Conservation (phyloP, 2,888 invertebrate species). For the Oscheius sp. region DNA sequence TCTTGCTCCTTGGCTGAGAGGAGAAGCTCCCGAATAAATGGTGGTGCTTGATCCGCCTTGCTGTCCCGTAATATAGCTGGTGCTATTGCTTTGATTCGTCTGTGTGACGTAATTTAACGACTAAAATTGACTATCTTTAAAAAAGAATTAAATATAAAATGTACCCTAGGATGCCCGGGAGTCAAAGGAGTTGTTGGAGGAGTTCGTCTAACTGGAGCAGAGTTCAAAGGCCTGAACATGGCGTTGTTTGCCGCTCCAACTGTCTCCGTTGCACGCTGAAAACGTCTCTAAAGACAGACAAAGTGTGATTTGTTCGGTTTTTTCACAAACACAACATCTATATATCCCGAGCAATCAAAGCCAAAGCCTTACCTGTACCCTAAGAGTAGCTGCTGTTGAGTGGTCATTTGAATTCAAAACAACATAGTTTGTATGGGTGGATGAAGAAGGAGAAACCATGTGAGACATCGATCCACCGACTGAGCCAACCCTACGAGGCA, state of each 20-base stretch:
- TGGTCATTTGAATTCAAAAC: slow-evolving; percentile 6
- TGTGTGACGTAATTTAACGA: neutral
- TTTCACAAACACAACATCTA: neutral
- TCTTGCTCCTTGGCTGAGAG: neutral
- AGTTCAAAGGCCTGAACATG: neutral
- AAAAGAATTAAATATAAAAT: neutral
- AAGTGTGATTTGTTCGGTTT: neutral
- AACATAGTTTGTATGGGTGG: slow-evolving; percentile 6
- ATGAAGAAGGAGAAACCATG: neutral
- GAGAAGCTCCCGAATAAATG: slow-evolving; percentile 1
- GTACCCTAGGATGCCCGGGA: neutral
- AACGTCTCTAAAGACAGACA: neutral
- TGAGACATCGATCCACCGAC: slow-evolving; percentile 8
- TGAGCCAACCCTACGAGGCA: slow-evolving; percentile 3
- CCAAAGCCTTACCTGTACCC: slow-evolving; percentile 6
- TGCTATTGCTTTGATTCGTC: neutral
- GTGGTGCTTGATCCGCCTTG: neutral
- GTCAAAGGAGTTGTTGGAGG: neutral
- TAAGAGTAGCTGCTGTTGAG: neutral
- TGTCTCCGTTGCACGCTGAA: neutral
- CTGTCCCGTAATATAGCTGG: slow-evolving; percentile 9
- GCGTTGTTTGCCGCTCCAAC: neutral
- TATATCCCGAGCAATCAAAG: neutral
- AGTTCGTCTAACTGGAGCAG: neutral
- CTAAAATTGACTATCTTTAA: too few species aligned